Evolutionary conservation across 2,797 vertebrate genomes (phyloP).

Genomic region (Tamandua tetradactyla): DNA sequence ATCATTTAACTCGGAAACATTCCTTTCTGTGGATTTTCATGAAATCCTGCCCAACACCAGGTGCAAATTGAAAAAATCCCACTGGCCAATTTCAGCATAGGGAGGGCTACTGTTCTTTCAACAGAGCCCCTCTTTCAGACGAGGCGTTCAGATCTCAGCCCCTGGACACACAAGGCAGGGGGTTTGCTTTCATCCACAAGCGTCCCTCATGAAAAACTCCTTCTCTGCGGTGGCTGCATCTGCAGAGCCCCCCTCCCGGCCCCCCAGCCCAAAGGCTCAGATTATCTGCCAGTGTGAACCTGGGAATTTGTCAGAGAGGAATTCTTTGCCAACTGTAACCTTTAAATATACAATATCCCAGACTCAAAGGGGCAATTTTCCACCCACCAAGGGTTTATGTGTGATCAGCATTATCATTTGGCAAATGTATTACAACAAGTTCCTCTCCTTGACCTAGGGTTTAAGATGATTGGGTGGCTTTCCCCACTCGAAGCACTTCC

Average conservation of each 20-base stretch:
- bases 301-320: conserved; percentile 1
- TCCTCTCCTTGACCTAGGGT: background rate
- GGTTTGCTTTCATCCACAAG: conserved; percentile 74
- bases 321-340: background rate
- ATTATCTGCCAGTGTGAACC: conserved; percentile 46
- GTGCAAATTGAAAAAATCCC: conserved; percentile 73
- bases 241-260: background rate
- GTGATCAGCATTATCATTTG: conserved; percentile 54
- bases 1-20: background rate
- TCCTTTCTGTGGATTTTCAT: conserved; percentile 71
- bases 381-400: background rate
- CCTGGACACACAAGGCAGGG: conserved; percentile 71
- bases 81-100: conserved; percentile 72
- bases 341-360: background rate
- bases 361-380: conserved; percentile 18
- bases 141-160: conserved; percentile 63
- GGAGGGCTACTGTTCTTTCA: conserved; percentile 75
- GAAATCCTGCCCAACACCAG: conserved; percentile 55
- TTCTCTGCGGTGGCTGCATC: conserved; percentile 53
- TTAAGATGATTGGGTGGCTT: conserved; percentile 2
- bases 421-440: conserved; percentile 40
- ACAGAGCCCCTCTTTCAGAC: conserved; percentile 76
- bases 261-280: conserved; percentile 2
- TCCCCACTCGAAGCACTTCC: background rate
- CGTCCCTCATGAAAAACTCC: conserved; percentile 66